These are phyloP conservation scores for Petrolisthes cinctipes DNA, from an alignment of 2,888 invertebrate genomes.

Conservation along the genomic window DNA sequence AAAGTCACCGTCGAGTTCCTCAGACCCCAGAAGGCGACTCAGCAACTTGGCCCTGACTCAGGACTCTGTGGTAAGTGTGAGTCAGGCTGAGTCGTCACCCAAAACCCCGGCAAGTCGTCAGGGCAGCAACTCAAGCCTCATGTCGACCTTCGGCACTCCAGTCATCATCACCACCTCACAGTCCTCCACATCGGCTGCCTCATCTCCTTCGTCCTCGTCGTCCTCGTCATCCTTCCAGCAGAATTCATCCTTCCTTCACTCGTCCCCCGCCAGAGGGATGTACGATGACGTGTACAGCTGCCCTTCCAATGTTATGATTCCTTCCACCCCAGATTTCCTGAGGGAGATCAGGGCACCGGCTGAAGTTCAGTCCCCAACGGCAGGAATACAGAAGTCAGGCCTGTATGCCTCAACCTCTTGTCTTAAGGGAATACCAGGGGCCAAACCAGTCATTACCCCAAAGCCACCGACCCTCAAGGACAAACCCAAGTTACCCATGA, in stretches of 20 bases:
- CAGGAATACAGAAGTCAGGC: conserved; percentile 62
- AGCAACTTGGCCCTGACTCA: neutral
- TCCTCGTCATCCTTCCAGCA: conserved; percentile 28
- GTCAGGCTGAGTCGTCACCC: conserved; percentile 1
- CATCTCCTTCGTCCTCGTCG: conserved; percentile 17
- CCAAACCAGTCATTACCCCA: conserved; percentile 65
- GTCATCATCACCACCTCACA: conserved; percentile 14
- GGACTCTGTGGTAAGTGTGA: neutral
- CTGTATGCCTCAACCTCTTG: conserved; percentile 58
- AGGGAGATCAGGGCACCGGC: conserved; percentile 48
- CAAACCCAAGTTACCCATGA: conserved; percentile 67
- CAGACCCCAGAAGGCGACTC: conserved; percentile 21
- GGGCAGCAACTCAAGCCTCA: conserved; percentile 39
- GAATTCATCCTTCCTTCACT: conserved; percentile 41
- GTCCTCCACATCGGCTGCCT: conserved; percentile 24
- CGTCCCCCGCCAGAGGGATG: conserved; percentile 33
- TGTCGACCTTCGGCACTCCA: conserved; percentile 61
- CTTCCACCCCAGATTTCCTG: conserved; percentile 55
- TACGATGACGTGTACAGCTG: conserved; percentile 42
- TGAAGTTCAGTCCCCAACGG: conserved; percentile 43
- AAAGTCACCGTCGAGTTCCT: neutral
- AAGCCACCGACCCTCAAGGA: conserved; percentile 66
- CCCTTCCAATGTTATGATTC: conserved; percentile 27
- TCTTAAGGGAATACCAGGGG: conserved; percentile 54
- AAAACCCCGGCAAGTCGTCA: conserved; percentile 50